Conservation (phyloP, 2,888 invertebrate species). For the Acanthosepion pharaonis region DNA sequence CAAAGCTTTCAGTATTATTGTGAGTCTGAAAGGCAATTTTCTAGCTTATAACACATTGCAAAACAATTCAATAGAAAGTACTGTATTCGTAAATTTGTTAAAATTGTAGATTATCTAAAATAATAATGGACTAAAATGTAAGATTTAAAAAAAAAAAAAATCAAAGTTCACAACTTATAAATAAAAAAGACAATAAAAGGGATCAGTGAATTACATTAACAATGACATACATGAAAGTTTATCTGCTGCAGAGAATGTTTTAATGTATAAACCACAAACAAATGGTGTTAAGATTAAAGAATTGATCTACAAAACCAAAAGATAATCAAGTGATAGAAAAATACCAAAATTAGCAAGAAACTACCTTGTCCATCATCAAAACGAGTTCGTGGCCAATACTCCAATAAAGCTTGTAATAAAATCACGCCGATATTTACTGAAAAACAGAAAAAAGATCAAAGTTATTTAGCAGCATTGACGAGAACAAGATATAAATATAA, state of each 20-base stretch:
- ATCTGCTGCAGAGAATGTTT: background rate
- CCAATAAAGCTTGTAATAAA: constrained; percentile 92
- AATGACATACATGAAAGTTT: background rate
- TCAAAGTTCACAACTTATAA: background rate
- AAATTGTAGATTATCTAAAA: background rate
- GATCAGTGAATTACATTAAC: background rate
- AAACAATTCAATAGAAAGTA: background rate
- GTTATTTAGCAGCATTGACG: background rate
- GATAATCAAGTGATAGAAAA: background rate
- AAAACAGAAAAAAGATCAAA: constrained; percentile 53
- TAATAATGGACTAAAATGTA: background rate
- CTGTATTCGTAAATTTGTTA: background rate
- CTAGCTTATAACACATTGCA: background rate
- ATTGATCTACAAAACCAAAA: background rate
- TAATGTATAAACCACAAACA: background rate
- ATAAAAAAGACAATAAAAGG: background rate
- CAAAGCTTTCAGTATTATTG: too few relatives aligned
- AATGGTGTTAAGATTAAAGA: background rate
- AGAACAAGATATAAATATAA: background rate
- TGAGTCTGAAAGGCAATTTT: background rate
- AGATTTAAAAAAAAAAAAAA: background rate
- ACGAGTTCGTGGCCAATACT: constrained; percentile 84
- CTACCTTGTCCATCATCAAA: constrained; percentile 65
- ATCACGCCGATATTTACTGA: constrained; percentile 94
- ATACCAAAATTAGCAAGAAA: background rate